Base-by-base conservation (phyloP, 2,888 invertebrate genomes). In the Autographa gamma region DNA sequence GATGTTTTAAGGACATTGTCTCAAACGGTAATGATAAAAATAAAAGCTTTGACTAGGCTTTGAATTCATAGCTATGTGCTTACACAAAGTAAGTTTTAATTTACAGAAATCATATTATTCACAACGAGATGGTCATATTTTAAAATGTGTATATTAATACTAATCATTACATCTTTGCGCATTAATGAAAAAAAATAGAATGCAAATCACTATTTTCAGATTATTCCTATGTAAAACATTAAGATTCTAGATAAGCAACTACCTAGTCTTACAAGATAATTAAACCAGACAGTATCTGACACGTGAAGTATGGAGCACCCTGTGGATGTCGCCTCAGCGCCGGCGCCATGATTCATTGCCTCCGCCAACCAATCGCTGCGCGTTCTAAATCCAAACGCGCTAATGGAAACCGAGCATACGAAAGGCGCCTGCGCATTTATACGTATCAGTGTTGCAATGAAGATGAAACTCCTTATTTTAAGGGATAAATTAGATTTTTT, bases 371-470 rank as follows among this genome's bases (percentile, higher is more conserved):
- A 93, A 93, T 93, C 89, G 84, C 84, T 83, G 84, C 82, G 84
- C 86, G 90, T 93, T 95, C 94, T 94, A 94, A 90, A 94, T 93
- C 86, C 90, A 91, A 93, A 93, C 91, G 88, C 93, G 92, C 93
- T 95, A 95, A 94, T 95, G 94, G 94, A 94, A 93, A 90, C 82
- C 89, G 91, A 90, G 89, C 90, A 89, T 89, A 88, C 86, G 86
- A 86, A 85, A 85, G 89, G 92, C 93, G 93, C 93, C 88, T 87
- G 92, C 90, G 90, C 93, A 91, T 91, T 88, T 89, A 86, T 88
- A 79, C 74, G 54, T 64, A 79, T 79, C 76, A 74, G 85, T 87
- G 90, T 93, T 92, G 87, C 91, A 89, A 88, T 81, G 63, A 73
- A 16, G 43, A 18, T 56, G 38, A 62, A 19, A 56, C 71, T 58